phyloP scores from a whole-genome alignment of 2,888 invertebrate species.

The Chloromyia formosa region DNA sequence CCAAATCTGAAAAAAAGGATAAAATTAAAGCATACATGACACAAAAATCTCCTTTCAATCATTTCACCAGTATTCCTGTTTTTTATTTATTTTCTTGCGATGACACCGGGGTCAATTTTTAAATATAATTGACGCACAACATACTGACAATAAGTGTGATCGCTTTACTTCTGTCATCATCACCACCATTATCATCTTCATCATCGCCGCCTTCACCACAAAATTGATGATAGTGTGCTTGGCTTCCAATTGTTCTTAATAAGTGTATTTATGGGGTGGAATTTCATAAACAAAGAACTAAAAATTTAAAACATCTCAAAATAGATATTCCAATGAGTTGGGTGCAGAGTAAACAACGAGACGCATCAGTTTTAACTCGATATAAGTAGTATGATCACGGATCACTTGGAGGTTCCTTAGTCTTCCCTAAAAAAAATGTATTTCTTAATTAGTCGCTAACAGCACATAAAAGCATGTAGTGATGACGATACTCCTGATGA shows the following conservation, averaged over 20 bases:
- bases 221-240: constrained; percentile 14
- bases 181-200: not conserved
- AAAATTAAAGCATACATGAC: no score
- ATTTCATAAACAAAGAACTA: constrained; percentile 34
- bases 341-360: constrained; percentile 20
- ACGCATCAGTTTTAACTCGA: constrained; percentile 33
- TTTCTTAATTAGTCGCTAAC: constrained; percentile 45
- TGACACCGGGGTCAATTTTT: constrained; percentile 35
- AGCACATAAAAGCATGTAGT: not conserved
- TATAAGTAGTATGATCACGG: not conserved
- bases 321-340: constrained; percentile 28
- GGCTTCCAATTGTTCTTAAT: constrained; percentile 48
- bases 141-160: constrained; percentile 12
- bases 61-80: constrained; percentile 13
- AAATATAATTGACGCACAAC: constrained; percentile 41
- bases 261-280: constrained; percentile 47
- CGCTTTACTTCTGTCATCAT: constrained; percentile 25
- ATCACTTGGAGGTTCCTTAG: constrained; percentile 29
- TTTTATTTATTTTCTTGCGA: no score
- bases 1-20: no score
- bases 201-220: no score
- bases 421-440: constrained; percentile 34
- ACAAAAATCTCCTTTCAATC: constrained; percentile 39
- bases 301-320: constrained; percentile 18
- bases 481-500: no score